Percentiles rank a stretch among this genome's conserved stretches.
These are phyloP conservation scores for Erebia ligea DNA, from an alignment of 2,888 invertebrate genomes.

Conservation along the genomic window DNA sequence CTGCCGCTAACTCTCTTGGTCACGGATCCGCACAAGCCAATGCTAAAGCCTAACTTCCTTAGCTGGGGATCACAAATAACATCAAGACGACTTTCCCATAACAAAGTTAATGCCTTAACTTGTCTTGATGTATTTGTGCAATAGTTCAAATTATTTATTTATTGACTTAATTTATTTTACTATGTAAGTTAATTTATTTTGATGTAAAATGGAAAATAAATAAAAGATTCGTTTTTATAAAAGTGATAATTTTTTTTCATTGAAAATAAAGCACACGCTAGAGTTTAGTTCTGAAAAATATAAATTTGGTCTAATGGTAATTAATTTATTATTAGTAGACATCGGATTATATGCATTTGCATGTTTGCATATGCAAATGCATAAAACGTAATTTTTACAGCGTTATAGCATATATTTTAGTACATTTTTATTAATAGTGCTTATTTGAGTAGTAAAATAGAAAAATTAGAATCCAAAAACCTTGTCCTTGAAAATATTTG, in stretches of 20 bases:
- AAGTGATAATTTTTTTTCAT: constrained; percentile 1
- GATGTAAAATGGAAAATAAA: constrained; percentile 24
- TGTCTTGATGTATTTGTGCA: constrained; percentile 76
- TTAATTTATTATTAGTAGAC: no score
- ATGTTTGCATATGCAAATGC: no score
- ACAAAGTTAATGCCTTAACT: constrained; percentile 51
- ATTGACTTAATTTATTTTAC: constrained; percentile 52
- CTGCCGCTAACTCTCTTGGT: constrained; percentile 58
- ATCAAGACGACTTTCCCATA: constrained; percentile 68
- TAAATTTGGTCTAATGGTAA: no score
- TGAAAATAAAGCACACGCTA: no score
- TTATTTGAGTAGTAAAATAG: no score
- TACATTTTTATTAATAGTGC: no score
- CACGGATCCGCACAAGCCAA: constrained; percentile 63
- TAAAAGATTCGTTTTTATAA: constrained; percentile 23
- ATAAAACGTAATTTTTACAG: no score
- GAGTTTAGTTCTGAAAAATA: no score
- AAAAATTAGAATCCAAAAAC: no score
- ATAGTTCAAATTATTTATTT: constrained; percentile 44
- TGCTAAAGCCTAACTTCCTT: constrained; percentile 53
- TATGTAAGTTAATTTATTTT: constrained; percentile 32
- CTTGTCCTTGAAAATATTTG: no score
- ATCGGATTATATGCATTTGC: no score
- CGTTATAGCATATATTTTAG: no score
- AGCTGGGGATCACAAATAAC: constrained; percentile 57